Evolutionary conservation across 2,797 vertebrate species (phyloP).

Genomic region (Pseudomugil gertrudae): DNA sequence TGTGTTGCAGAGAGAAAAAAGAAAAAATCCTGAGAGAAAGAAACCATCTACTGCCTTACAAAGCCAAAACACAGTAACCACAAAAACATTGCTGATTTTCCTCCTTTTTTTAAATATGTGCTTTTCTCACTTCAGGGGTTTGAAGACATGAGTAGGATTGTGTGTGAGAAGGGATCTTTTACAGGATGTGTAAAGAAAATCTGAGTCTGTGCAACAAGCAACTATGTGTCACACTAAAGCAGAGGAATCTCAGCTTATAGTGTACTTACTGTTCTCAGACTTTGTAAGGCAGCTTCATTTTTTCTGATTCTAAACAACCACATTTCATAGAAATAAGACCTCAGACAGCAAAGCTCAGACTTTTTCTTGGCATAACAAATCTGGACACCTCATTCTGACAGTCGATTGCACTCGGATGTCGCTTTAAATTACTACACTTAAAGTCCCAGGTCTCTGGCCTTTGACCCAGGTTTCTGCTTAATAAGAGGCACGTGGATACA

Average conservation of each 20-base stretch:
- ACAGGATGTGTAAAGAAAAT: background rate
- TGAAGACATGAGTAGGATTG: background rate
- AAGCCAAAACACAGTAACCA: slow-evolving; percentile 10
- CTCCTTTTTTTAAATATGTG: background rate
- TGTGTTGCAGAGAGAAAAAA: slow-evolving; percentile 56
- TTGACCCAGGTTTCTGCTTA: slow-evolving; percentile 11
- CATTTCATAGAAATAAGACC: slow-evolving; percentile 21
- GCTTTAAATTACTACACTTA: background rate
- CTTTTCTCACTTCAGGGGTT: background rate
- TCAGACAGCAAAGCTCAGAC: background rate
- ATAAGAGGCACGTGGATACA: slow-evolving; percentile 35
- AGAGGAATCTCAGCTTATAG: background rate
- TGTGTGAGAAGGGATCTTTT: background rate
- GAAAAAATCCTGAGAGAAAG: slow-evolving; percentile 75
- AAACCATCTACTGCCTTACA: slow-evolving; percentile 22
- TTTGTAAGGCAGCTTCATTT: slow-evolving; percentile 22
- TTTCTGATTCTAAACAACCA: slow-evolving; percentile 33
- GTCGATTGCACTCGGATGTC: background rate
- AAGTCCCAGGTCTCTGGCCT: background rate
- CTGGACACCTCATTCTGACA: background rate
- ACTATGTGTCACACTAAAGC: background rate
- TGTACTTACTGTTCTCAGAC: slow-evolving; percentile 7
- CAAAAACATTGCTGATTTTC: background rate
- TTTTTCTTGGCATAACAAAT: background rate
- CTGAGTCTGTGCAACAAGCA: background rate